Conservation (phyloP, 1,140 invertebrate species). For the Ladona fulva region DNA sequence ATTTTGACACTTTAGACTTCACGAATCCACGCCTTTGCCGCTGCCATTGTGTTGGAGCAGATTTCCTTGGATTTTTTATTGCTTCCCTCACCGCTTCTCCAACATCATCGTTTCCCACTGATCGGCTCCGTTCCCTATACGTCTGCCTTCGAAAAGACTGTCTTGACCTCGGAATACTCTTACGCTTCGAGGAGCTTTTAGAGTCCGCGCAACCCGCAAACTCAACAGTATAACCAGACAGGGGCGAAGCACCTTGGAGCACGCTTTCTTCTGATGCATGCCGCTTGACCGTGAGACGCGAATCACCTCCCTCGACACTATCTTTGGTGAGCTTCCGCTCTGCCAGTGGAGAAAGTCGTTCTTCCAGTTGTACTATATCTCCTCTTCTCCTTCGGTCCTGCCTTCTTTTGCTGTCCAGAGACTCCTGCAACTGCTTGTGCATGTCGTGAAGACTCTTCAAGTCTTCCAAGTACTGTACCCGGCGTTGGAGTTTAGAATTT, state of each 20-base stretch:
- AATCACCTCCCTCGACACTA: constrained; percentile 21
- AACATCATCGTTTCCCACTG: constrained; percentile 36
- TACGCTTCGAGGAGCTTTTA: no score
- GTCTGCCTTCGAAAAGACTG: constrained; percentile 12
- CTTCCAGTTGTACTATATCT: background rate
- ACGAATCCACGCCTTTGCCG: background rate
- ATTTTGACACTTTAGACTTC: constrained; percentile 57
- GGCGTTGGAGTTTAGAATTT: constrained; percentile 54
- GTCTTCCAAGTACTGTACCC: constrained; percentile 62
- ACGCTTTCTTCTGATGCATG: constrained; percentile 27
- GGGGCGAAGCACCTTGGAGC: constrained; percentile 25
- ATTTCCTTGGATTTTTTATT: no score
- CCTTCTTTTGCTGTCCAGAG: constrained; percentile 45
- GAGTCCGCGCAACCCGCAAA: no score
- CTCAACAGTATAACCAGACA: no score
- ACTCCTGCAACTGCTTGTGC: constrained; percentile 34
- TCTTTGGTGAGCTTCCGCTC: constrained; percentile 20
- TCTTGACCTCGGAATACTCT: no score
- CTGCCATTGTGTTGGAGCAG: no score
- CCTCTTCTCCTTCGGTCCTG: constrained; percentile 29
- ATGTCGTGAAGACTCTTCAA: constrained; percentile 54
- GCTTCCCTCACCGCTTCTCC: background rate
- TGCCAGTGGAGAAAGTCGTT: background rate
- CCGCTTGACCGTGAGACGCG: constrained; percentile 19
- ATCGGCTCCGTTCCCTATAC: constrained; percentile 37